Evolutionary conservation across 2,888 invertebrate genomes (phyloP), one percentile per base, ranked within the genome.

Genomic region (Venusia cambrica): DNA sequence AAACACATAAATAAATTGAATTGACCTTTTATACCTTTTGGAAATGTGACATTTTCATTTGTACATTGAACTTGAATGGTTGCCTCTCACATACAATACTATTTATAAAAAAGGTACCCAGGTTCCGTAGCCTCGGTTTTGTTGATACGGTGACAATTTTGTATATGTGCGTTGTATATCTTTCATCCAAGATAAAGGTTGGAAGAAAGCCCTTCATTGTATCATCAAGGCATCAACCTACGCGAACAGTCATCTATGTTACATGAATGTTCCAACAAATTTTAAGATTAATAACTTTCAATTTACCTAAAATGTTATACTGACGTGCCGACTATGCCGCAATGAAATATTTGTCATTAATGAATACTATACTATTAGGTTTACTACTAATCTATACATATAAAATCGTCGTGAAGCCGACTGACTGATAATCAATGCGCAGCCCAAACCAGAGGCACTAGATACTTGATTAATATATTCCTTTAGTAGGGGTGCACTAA

Each of bases 171-270:
- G 22, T 16, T 19, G 22, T 26, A 42, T 35, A 27, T 37, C 33
- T 51, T 37, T 44, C 22, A 20, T 17, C 16, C 14, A 14, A 33
- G 20, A 11, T 8, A 34, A 31, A 43, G 34, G 16, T 38, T 50
- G 61, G 51, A 71, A 73, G 69, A 75, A 75, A 71, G 70, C 60
- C 50, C 44, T 43, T 51, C 46, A 57, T 54, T 59, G 55, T 39
- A 19, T 6, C 1, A 3, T 22, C 6, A 12, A 12, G n/a, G n/a
- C 7, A 7, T 17, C 19, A 14, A 17, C 21, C 20, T 17, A 18
- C 30, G 17, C 6, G 19, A 21, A 13, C 12, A 7, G 15, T 36
- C 13, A 8, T 7, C 4, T n/a, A n/a, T n/a, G n/a, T n/a, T n/a
- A n/a, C n/a, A n/a, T n/a, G n/a, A n/a, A n/a, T n/a, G n/a, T n/a